A percentile compares a stretch with the other conserved stretches of the same genome.
These are phyloP conservation scores for Exocentrus adspersus DNA, from an alignment of 2,888 invertebrate species.

Conservation along the genomic window DNA sequence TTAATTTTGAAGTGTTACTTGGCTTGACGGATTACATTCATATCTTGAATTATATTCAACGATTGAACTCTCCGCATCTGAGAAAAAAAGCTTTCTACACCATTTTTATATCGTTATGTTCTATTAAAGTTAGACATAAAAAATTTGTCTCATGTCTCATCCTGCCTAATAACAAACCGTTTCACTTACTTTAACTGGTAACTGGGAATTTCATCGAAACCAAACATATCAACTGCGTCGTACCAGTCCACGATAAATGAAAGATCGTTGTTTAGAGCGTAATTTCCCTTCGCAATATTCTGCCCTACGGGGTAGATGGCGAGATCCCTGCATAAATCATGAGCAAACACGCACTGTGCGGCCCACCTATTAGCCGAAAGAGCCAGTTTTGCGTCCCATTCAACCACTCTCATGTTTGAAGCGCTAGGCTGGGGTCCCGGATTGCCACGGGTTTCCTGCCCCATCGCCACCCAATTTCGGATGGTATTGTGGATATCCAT, in stretches of 20 bases:
- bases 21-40: too few relatives aligned
- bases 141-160: too few relatives aligned
- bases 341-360: conserved; percentile 59
- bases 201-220: conserved; percentile 41
- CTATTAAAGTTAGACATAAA: too few relatives aligned
- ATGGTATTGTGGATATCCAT: conserved; percentile 63
- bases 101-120: too few relatives aligned
- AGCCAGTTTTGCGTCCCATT: conserved; percentile 63
- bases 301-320: conserved; percentile 63
- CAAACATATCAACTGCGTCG: conserved; percentile 56
- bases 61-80: too few relatives aligned
- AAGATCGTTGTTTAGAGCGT: conserved; percentile 54
- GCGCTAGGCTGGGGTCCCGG: conserved; percentile 62
- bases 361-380: conserved; percentile 63
- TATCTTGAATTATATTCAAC: too few relatives aligned
- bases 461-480: conserved; percentile 59
- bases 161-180: too few relatives aligned
- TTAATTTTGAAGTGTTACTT: too few relatives aligned
- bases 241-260: conserved; percentile 58
- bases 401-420: conserved; percentile 58
- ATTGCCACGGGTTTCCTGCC: conserved; percentile 56
- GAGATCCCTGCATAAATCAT: conserved; percentile 61
- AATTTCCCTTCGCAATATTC: conserved; percentile 58
- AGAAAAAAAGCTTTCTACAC: too few relatives aligned
- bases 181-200: conserved; percentile 47